phyloP scores from a whole-genome alignment of 23 tunicate genomes.

The Botrylloides violaceus region DNA sequence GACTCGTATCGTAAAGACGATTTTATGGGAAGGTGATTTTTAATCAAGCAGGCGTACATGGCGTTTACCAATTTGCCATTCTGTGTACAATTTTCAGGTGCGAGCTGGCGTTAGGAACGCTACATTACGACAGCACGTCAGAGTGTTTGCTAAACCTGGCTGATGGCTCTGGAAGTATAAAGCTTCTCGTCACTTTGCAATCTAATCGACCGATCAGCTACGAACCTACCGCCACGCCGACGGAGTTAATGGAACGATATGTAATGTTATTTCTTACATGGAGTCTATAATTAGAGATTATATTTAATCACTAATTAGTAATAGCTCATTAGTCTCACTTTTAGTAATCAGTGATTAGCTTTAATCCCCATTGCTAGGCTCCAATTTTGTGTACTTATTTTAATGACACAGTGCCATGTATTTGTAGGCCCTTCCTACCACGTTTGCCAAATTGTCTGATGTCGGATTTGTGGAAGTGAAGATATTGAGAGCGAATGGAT shows the following conservation, averaged over 20 bases:
- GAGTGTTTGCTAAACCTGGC: constrained; percentile 39
- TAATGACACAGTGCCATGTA: no score
- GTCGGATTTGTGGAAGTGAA: constrained; percentile 77
- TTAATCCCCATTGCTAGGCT: no score
- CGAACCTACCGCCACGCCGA: neutral
- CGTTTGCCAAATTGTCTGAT: constrained; percentile 39
- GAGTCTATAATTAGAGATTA: no score
- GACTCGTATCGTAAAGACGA: constrained; percentile 72
- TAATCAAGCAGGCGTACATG: neutral
- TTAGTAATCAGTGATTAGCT: no score
- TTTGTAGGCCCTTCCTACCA: constrained; percentile 36
- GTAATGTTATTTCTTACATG: no score
- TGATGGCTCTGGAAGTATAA: constrained; percentile 51
- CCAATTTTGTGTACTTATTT: no score
- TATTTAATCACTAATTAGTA: no score
- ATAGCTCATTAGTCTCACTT: no score
- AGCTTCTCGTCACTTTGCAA: constrained; percentile 59
- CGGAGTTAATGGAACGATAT: constrained; percentile 23
- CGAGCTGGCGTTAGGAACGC: constrained; percentile 49
- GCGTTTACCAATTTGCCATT: neutral
- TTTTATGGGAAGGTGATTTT: constrained; percentile 69
- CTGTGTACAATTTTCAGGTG: constrained; percentile 25
- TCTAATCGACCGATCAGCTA: constrained; percentile 11
- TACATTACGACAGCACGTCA: constrained; percentile 69
- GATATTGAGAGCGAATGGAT: constrained; percentile 43